Evolutionary conservation across 1,140 invertebrate genomes (phyloP).

Genomic region (Capitella teleta): DNA sequence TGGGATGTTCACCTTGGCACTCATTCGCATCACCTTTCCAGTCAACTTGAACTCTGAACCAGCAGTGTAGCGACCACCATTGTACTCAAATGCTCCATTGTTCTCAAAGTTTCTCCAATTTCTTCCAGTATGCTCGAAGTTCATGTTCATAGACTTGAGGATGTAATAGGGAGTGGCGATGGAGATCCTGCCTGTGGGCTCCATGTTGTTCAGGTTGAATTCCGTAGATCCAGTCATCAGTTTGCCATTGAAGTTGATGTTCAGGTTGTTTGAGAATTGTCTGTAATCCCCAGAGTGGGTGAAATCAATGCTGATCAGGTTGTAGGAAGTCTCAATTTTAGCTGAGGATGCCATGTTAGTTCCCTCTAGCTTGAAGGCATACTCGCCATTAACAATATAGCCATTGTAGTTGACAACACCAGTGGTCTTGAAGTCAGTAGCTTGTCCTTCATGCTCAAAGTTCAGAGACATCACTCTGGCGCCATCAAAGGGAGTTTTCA

Average conservation of each 20-base stretch:
- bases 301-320: background rate
- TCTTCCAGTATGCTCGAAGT: slow-evolving; percentile 8
- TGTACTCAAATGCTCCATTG: background rate
- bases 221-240: background rate
- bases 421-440: slow-evolving; percentile 5
- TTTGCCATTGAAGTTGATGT: background rate
- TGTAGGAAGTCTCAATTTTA: too few species aligned
- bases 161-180: slow-evolving; percentile 1
- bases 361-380: too few species aligned
- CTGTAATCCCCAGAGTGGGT: slow-evolving; percentile 1
- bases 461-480: background rate
- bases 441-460: slow-evolving; percentile 9
- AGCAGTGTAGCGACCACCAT: slow-evolving; percentile 4
- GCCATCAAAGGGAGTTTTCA: slow-evolving; percentile 4
- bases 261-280: background rate
- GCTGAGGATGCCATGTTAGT: too few species aligned
- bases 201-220: background rate
- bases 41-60: slow-evolving; percentile 4
- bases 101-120: slow-evolving; percentile 9
- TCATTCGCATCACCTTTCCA: slow-evolving; percentile 1
- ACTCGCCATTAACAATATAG: too few species aligned
- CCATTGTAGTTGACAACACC: slow-evolving; percentile 3
- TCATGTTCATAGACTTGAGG: background rate
- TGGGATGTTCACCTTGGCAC: slow-evolving; percentile 5
- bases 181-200: background rate